Base-by-base conservation (phyloP, 2,888 invertebrate species). In the Diplolepis rosae region DNA sequence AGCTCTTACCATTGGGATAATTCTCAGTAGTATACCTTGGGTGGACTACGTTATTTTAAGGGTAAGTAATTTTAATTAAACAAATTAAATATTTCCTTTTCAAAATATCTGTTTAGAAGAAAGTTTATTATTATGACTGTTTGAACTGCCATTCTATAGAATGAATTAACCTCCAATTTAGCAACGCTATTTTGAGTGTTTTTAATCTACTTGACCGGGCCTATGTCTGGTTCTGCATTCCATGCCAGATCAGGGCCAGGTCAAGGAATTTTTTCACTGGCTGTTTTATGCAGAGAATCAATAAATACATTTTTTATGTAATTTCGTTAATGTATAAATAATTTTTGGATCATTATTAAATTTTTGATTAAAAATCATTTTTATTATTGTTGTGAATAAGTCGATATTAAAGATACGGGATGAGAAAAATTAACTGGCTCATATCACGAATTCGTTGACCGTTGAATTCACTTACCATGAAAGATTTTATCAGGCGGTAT, bases 21-120 rank as follows among this genome's bases (percentile, higher is more conserved):
- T 96, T 79, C 91, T 96, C 76, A 94, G 95, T 28, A 95, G 95
- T 80, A 94, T 96, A 87, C 96, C 96, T 66, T 96, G 96, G 96
- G 89, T 95, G 84, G 96, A 96, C 88, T 96, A 95, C 89, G 92
- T 96, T 83, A 94, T 96, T 89, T 91, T 95, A 89, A 94, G 94
- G 92, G 96, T 95, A 89, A 90, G 90, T 87, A 66, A 48, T 9
- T 39, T 42, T 6, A 48, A 15, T 48, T 15, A 4, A 18, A 7
- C n/a, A 45, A 45, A 15, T 45, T 3, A 39, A 39, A 39, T 39
- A 39, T 2, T 39, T 39, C n/a, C 13, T 11, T 39, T 13, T 2
- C n/a, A 11, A 2, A 39, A 39, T 39, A 39, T n/a, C n/a, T n/a
- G n/a, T n/a, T n/a, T n/a, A n/a, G n/a, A n/a, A n/a, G n/a, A n/a